Percentiles rank a stretch among this genome's conserved stretches.
Conservation (phyloP, 2,888 invertebrate species). For the Hecatera dysodea region DNA sequence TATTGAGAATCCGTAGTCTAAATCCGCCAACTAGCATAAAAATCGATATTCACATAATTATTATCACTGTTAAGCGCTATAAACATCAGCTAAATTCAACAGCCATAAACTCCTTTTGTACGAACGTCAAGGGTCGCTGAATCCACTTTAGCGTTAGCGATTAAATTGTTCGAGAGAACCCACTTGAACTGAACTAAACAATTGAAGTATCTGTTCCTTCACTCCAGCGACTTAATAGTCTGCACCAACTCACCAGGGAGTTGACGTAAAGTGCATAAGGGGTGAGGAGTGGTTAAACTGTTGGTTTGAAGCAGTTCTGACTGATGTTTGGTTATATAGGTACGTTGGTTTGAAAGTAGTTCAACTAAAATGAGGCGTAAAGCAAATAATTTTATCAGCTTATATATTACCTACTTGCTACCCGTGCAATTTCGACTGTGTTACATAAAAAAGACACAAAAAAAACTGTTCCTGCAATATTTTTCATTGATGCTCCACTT, state of each 20-base stretch:
- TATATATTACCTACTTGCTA: no score
- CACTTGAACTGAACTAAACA: conserved; percentile 33
- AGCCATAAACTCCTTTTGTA: conserved; percentile 21
- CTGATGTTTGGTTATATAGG: background rate
- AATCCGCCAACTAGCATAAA: no score
- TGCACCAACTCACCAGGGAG: conserved; percentile 23
- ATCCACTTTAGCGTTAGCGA: conserved; percentile 40
- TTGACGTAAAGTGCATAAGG: conserved; percentile 11
- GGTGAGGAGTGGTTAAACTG: background rate
- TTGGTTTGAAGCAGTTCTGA: background rate
- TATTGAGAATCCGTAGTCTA: no score
- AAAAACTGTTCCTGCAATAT: no score
- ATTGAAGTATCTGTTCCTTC: conserved; percentile 46
- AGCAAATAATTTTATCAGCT: no score
- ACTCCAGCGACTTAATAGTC: conserved; percentile 37
- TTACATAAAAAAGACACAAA: no score
- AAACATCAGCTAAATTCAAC: conserved; percentile 1
- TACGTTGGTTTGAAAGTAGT: background rate
- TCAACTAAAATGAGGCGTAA: no score
- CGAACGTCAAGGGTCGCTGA: conserved; percentile 13
- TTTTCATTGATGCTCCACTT: no score
- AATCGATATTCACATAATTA: no score
- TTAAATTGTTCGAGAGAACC: conserved; percentile 50
- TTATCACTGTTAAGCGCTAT: background rate
- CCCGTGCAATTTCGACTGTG: no score